phyloP scores from a whole-genome alignment of 2,113 vertebrate species.

The Tretioscincus oriximinensis region DNA sequence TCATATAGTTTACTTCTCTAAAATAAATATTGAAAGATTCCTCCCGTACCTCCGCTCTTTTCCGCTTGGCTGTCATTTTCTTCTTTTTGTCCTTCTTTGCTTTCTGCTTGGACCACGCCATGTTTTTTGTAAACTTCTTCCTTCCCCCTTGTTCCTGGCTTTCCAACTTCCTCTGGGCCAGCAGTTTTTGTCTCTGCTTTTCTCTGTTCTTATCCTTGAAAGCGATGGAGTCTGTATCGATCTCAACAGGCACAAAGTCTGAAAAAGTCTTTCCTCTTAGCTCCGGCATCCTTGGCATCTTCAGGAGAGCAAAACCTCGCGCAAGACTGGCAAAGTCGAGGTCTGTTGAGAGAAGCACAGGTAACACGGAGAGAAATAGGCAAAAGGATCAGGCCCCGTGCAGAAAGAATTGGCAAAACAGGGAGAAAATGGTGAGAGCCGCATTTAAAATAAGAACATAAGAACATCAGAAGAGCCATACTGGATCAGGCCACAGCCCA shows the following conservation, averaged over 20 bases:
- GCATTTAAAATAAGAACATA: too few relatives aligned
- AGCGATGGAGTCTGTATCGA: constrained; percentile 87
- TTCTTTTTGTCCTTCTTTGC: constrained; percentile 83
- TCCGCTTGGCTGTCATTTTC: constrained; percentile 84
- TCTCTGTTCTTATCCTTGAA: constrained; percentile 93
- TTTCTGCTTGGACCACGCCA: constrained; percentile 96
- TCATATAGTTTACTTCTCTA: too few relatives aligned
- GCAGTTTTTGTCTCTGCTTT: constrained; percentile 84
- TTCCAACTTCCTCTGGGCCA: constrained; percentile 74
- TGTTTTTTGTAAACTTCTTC: constrained; percentile 78
- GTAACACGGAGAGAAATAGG: background rate
- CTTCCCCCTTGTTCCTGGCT: constrained; percentile 54
- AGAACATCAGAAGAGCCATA: too few relatives aligned
- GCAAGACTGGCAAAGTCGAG: constrained; percentile 87
- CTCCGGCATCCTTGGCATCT: constrained; percentile 94
- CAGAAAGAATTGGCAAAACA: background rate
- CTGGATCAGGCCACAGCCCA: too few relatives aligned
- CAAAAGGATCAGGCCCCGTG: background rate
- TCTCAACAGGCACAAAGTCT: constrained; percentile 72
- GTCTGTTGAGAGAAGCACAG: constrained; percentile 72
- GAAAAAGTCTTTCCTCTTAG: constrained; percentile 84
- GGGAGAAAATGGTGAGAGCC: too few relatives aligned
- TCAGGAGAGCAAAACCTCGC: constrained; percentile 88
- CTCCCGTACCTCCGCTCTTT: constrained; percentile 76
- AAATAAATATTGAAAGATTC: too few relatives aligned